Percentiles rank a stretch among this genome's conserved stretches.
Conservation (phyloP, 1,140 invertebrate genomes). For the Parapsyche elsis region DNA sequence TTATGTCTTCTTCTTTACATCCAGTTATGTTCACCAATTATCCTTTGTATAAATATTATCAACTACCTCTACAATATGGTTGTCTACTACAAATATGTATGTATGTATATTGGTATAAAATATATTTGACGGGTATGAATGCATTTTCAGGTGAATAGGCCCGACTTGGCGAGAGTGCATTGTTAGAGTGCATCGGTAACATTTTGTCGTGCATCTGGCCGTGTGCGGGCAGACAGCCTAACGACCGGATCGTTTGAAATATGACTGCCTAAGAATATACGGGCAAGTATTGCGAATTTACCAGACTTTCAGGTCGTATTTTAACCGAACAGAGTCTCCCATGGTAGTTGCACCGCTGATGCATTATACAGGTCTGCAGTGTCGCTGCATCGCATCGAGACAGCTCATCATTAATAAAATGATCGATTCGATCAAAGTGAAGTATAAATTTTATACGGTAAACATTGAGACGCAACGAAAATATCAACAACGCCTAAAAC, state of each 20-base stretch:
- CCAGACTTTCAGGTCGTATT: constrained; percentile 14
- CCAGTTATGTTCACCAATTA: no score
- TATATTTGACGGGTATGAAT: no score
- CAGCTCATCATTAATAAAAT: constrained; percentile 9
- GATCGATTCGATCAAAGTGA: constrained; percentile 5
- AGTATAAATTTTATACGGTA: no score
- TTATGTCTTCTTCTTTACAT: no score
- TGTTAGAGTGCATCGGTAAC: constrained; percentile 29
- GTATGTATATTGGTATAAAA: no score
- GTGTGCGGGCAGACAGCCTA: constrained; percentile 36
- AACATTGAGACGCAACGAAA: no score
- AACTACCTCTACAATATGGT: no score
- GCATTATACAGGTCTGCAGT: neutral
- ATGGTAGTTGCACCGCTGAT: neutral
- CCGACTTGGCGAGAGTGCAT: neutral
- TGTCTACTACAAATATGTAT: no score
- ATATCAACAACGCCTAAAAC: no score
- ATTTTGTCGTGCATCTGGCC: constrained; percentile 43
- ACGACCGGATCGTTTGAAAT: constrained; percentile 42
- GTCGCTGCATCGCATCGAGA: neutral
- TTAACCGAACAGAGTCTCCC: constrained; percentile 17
- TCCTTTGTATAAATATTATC: no score
- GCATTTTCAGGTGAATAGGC: no score
- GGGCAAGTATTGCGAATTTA: constrained; percentile 29
- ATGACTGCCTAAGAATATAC: constrained; percentile 22